Percentiles rank a stretch among this genome's conserved stretches.
phyloP scores from a whole-genome alignment of 2,888 invertebrate species.

The Microplitis deprimator region DNA sequence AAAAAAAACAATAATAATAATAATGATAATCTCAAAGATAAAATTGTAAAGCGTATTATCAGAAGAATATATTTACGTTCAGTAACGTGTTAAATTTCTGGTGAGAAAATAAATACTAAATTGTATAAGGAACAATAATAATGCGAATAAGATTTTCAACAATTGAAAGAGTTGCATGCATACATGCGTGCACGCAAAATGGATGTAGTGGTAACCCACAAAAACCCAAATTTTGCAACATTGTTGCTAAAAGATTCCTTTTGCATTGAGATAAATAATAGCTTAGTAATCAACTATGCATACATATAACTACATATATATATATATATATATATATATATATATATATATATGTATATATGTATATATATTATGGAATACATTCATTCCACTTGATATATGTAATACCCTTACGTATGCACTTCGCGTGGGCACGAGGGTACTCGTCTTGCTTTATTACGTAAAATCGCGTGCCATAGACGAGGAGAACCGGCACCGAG shows the following conservation, averaged over 20 bases:
- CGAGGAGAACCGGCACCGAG: constrained; percentile 52
- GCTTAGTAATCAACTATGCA: neutral
- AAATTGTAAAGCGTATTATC: too few relatives aligned
- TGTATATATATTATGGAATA: neutral
- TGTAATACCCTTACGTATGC: constrained; percentile 28
- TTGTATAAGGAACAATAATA: constrained; percentile 9
- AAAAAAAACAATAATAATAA: too few relatives aligned
- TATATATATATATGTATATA: neutral
- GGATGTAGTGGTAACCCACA: constrained; percentile 6
- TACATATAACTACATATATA: neutral
- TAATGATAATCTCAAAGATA: too few relatives aligned
- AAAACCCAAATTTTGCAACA: neutral
- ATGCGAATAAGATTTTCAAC: neutral
- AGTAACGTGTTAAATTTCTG: constrained; percentile 5
- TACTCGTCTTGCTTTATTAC: constrained; percentile 47
- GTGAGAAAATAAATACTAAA: constrained; percentile 25
- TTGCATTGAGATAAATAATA: neutral
- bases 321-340: constrained; percentile 5
- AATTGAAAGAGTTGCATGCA: constrained; percentile 1
- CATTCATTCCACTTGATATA: constrained; percentile 11
- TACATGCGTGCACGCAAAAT: constrained; percentile 21
- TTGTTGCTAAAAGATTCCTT: constrained; percentile 3
- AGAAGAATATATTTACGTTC: too few relatives aligned
- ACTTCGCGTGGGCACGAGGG: constrained; percentile 43
- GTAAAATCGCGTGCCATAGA: constrained; percentile 60